Conservation (phyloP, 2,797 vertebrate species). For the Lepilemur septentrionalis region DNA sequence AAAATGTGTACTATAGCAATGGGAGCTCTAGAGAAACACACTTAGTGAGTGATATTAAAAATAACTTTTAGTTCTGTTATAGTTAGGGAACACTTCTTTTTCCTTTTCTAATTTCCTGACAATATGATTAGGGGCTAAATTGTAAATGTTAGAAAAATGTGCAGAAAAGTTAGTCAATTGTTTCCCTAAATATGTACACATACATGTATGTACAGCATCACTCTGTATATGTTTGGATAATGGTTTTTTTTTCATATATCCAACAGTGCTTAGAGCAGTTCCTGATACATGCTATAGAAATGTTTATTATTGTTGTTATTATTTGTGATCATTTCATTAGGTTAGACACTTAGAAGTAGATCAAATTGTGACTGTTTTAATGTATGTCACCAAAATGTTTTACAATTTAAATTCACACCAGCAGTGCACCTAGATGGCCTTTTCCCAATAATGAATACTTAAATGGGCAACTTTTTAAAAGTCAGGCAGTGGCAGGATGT, state of each 20-base stretch:
- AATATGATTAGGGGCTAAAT: neutral
- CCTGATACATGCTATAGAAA: neutral
- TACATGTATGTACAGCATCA: neutral
- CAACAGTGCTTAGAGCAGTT: slow-evolving; percentile 15
- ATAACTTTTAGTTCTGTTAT: slow-evolving; percentile 4
- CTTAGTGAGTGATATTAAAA: neutral
- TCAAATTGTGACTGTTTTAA: slow-evolving; percentile 25
- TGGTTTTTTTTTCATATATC: slow-evolving; percentile 14
- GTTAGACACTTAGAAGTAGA: neutral
- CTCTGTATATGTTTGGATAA: neutral
- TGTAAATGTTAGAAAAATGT: neutral
- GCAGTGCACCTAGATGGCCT: neutral
- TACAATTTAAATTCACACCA: slow-evolving; percentile 45
- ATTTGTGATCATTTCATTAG: slow-evolving; percentile 20
- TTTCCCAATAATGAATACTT: neutral
- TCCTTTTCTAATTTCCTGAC: neutral
- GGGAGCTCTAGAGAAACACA: neutral
- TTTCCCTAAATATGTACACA: neutral
- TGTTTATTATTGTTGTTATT: neutral
- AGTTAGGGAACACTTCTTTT: neutral
- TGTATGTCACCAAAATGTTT: neutral
- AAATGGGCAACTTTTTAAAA: slow-evolving; percentile 8
- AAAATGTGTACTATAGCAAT: neutral
- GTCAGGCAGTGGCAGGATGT: neutral
- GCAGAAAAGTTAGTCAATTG: neutral